phyloP scores from a whole-genome alignment of 1,140 invertebrate genomes.

The Cydia amplana region DNA sequence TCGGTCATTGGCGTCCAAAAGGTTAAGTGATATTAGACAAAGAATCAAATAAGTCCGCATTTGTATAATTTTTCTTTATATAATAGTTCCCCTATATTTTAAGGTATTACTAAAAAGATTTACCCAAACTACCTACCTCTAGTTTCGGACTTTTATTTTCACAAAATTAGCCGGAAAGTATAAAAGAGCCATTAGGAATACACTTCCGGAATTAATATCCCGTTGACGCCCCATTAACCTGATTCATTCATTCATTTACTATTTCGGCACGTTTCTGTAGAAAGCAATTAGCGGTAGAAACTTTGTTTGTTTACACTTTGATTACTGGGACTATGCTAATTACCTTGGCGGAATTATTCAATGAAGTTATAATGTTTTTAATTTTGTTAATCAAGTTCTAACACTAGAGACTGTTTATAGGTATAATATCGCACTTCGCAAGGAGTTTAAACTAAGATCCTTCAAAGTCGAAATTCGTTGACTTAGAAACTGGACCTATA shows the following conservation, averaged over 20 bases:
- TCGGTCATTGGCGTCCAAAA: too few species aligned
- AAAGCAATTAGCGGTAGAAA: neutral
- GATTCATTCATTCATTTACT: constrained; percentile 5
- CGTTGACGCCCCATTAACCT: neutral
- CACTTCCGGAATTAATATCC: neutral
- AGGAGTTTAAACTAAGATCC: too few species aligned
- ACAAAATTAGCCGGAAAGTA: neutral
- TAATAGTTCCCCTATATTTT: neutral
- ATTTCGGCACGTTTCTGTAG: neutral
- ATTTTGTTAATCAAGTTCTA: too few species aligned
- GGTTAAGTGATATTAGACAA: too few species aligned
- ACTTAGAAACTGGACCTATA: too few species aligned
- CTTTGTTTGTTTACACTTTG: neutral
- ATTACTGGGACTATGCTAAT: neutral
- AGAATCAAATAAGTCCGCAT: too few species aligned
- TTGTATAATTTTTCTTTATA: too few species aligned
- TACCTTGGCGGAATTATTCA: neutral
- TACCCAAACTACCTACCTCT: neutral
- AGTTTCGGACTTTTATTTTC: neutral
- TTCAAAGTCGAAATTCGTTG: too few species aligned
- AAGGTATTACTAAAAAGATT: neutral
- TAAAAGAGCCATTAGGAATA: neutral
- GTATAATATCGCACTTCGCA: too few species aligned
- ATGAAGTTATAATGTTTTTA: too few species aligned
- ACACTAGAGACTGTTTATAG: too few species aligned